Conservation (phyloP, 1,140 invertebrate species). For the Drosophila teissieri region DNA sequence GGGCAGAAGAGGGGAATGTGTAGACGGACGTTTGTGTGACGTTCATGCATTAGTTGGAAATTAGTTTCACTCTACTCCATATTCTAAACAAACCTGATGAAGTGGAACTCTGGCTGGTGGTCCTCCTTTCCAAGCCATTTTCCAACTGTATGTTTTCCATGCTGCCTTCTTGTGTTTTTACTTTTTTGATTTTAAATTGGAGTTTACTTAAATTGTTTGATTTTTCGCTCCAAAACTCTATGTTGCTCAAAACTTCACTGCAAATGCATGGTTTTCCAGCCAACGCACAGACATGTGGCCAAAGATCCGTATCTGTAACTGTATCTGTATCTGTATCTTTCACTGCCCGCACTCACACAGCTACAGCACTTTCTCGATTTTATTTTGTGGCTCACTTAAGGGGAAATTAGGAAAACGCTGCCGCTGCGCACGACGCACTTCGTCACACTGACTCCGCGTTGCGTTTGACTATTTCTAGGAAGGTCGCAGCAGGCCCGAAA, state of each 20-base stretch:
- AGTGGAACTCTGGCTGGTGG: conserved; percentile 25
- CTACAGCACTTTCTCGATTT: conserved; percentile 12
- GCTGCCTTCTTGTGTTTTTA: not conserved
- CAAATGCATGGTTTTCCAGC: conserved; percentile 39
- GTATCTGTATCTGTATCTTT: conserved; percentile 46
- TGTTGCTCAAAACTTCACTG: conserved; percentile 19
- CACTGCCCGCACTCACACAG: conserved; percentile 27
- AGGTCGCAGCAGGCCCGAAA: conserved; percentile 65
- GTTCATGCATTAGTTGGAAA: conserved; percentile 21
- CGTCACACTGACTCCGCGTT: conserved; percentile 73
- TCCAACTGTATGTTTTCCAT: conserved; percentile 37
- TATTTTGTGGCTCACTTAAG: not conserved
- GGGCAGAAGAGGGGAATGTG: conserved; percentile 12
- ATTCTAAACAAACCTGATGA: conserved; percentile 42
- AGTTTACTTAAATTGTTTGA: not conserved
- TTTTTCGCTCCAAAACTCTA: not conserved
- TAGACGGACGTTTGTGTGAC: conserved; percentile 32
- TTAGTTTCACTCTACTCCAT: conserved; percentile 18
- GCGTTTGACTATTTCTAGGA: conserved; percentile 84
- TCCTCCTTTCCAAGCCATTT: conserved; percentile 11
- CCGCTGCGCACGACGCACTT: conserved; percentile 83
- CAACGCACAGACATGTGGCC: conserved; percentile 23
- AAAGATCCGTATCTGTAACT: conserved; percentile 36
- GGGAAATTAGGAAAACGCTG: conserved; percentile 56
- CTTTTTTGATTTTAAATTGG: not conserved